A percentile compares a stretch with the other conserved stretches of the same genome.
Evolutionary conservation across 2,797 vertebrate genomes (phyloP).

Genomic region (Peromyscus aztecus): DNA sequence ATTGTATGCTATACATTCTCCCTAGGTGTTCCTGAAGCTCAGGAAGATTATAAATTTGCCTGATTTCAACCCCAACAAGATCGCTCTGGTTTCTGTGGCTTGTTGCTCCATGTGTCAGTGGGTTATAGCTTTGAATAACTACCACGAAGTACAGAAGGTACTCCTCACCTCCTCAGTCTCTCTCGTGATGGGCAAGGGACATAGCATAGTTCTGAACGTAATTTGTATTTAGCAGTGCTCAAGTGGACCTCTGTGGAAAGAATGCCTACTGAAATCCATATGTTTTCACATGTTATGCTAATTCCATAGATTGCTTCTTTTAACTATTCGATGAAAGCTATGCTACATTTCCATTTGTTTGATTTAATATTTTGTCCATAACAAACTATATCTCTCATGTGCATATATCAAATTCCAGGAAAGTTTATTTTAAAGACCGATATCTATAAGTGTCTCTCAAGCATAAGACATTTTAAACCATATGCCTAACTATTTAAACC

Average conservation of each 20-base stretch:
- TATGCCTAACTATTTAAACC: neutral
- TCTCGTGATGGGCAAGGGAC: accelerated
- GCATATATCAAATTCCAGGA: neutral
- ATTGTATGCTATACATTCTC: neutral
- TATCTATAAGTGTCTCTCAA: neutral
- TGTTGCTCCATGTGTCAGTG: slow-evolving; percentile 88
- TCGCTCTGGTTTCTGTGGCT: slow-evolving; percentile 85
- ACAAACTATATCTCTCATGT: neutral
- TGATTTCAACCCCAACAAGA: slow-evolving; percentile 86
- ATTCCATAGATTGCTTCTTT: neutral
- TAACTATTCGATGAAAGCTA: neutral
- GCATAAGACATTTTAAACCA: neutral
- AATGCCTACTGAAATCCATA: neutral
- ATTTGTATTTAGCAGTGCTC: neutral
- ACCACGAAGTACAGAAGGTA: slow-evolving; percentile 87
- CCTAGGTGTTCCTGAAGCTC: slow-evolving; percentile 85
- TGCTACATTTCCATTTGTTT: neutral
- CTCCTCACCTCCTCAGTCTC: neutral
- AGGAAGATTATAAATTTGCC: slow-evolving; percentile 82
- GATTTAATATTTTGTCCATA: neutral
- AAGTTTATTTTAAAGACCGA: slow-evolving; percentile 12
- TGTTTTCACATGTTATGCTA: neutral
- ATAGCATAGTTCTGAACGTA: neutral
- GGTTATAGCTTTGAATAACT: slow-evolving; percentile 86
- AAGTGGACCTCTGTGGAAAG: neutral